phyloP scores from a whole-genome alignment of 2,113 vertebrate genomes.

The Natator depressus region DNA sequence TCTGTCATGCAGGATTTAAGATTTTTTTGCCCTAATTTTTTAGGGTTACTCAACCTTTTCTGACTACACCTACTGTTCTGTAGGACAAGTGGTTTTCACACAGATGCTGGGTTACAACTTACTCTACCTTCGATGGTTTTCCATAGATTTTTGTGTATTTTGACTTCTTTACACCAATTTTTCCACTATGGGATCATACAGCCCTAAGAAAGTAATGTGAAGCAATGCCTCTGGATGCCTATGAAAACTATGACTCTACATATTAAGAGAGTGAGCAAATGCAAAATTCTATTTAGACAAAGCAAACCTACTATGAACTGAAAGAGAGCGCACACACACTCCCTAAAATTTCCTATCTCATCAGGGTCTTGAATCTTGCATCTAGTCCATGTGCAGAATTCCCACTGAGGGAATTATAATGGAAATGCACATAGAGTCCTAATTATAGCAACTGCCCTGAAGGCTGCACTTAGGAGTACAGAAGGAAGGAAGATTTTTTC shows the following conservation, averaged over 20 bases:
- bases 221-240: neutral
- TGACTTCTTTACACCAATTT: neutral
- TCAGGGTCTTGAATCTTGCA: fast-evolving
- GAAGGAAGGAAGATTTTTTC: neutral
- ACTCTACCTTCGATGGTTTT: neutral
- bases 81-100: neutral
- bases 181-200: neutral
- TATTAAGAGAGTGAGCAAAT: neutral
- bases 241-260: neutral
- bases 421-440: neutral
- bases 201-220: neutral
- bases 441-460: neutral
- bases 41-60: neutral
- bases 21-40: neutral
- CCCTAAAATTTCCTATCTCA: fast-evolving
- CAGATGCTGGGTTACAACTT: neutral
- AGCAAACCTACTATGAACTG: neutral
- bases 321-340: fast-evolving
- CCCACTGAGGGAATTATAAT: fast-evolving
- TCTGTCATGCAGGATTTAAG: neutral
- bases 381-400: neutral
- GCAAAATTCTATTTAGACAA: neutral
- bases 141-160: neutral
- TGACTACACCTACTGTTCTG: neutral
- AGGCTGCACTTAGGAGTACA: fast-evolving